Conservation (phyloP, 2,888 invertebrate genomes). For the Epicampocera succincta region DNA sequence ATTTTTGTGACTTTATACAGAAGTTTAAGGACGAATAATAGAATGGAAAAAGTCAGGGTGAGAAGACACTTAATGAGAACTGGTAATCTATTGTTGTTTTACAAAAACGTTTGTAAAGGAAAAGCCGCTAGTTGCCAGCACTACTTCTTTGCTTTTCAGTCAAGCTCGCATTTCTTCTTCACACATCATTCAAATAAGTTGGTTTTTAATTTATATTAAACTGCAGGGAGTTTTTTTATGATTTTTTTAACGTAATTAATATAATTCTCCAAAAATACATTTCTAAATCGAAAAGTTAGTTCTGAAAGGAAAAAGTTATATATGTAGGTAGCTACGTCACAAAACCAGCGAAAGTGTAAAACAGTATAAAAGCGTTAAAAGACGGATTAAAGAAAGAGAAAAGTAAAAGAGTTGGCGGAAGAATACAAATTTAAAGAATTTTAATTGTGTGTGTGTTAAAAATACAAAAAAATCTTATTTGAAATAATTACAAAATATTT, state of each 20-base stretch:
- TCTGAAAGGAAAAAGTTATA: slow-evolving; percentile 13
- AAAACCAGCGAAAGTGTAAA: slow-evolving; percentile 63
- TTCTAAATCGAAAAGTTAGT: not conserved
- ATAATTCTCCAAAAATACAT: slow-evolving; percentile 10
- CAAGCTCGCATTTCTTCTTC: slow-evolving; percentile 61
- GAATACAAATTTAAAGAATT: slow-evolving; percentile 31
- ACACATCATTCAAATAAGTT: slow-evolving; percentile 57
- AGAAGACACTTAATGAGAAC: too few relatives aligned
- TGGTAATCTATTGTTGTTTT: too few relatives aligned
- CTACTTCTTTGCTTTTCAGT: slow-evolving; percentile 10
- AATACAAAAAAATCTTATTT: slow-evolving; percentile 27
- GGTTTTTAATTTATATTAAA: slow-evolving; percentile 26
- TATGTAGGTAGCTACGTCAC: slow-evolving; percentile 39
- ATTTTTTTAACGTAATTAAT: slow-evolving; percentile 34
- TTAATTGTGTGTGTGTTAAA: slow-evolving; percentile 18
- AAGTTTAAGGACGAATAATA: too few relatives aligned
- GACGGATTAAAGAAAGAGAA: slow-evolving; percentile 47
- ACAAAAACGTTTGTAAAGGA: slow-evolving; percentile 1
- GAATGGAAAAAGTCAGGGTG: not conserved
- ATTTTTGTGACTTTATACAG: too few relatives aligned
- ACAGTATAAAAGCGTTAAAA: slow-evolving; percentile 50
- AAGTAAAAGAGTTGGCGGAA: slow-evolving; percentile 52
- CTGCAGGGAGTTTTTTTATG: slow-evolving; percentile 30
- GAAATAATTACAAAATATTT: not conserved
- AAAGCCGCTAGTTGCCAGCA: slow-evolving; percentile 1